These are phyloP conservation scores for Drosophila biarmipes DNA, from an alignment of 1,140 invertebrate genomes.

Conservation along the genomic window DNA sequence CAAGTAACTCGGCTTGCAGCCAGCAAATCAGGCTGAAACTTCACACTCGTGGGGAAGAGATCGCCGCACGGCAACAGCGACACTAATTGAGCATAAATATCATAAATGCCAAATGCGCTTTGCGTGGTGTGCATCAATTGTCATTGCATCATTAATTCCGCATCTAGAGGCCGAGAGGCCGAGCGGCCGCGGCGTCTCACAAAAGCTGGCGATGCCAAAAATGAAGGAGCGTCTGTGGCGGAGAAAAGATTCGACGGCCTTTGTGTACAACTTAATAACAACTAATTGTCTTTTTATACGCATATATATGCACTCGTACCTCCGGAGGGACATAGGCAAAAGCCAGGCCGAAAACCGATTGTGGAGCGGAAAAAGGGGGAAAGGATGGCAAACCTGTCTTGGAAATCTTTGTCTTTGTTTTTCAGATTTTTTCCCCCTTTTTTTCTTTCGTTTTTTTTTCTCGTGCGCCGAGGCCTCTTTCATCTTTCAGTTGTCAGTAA, in stretches of 20 bases:
- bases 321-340: constrained; percentile 12
- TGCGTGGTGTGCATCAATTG: constrained; percentile 52
- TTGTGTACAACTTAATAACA: constrained; percentile 81
- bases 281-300: constrained; percentile 83
- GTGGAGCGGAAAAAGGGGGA: constrained; percentile 1
- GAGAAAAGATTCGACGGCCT: constrained; percentile 64
- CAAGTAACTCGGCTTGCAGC: constrained; percentile 22
- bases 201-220: constrained; percentile 44
- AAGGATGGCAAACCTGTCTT: constrained; percentile 65
- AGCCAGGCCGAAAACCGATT: constrained; percentile 8
- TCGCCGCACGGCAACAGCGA: constrained; percentile 3
- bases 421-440: constrained; percentile 21
- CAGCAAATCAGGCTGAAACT: constrained; percentile 17
- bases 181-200: too few species aligned
- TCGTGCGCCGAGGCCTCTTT: constrained; percentile 47
- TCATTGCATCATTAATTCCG: constrained; percentile 69
- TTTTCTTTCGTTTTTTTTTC: neutral
- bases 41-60: constrained; percentile 15
- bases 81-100: constrained; percentile 50
- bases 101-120: constrained; percentile 47
- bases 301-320: constrained; percentile 35
- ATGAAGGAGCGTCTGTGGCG: constrained; percentile 12
- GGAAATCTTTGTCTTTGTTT: constrained; percentile 55
- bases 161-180: constrained; percentile 52
- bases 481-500: constrained; percentile 83